phyloP scores from a whole-genome alignment of 2,113 vertebrate genomes.

The Sinocyclocheilus rhinocerous region DNA sequence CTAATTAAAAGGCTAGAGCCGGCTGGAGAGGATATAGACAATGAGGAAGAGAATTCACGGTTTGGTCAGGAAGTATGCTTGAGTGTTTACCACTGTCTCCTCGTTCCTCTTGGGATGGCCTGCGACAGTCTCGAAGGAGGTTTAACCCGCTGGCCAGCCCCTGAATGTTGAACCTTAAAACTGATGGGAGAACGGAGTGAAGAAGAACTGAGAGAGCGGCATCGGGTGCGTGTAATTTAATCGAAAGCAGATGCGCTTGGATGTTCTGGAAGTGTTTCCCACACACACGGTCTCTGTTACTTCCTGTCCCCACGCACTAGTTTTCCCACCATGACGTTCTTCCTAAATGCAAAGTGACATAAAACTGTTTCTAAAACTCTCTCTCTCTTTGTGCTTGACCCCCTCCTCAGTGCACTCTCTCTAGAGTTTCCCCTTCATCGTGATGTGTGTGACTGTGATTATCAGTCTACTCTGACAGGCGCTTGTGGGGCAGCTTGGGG shows the following conservation, averaged over 20 bases:
- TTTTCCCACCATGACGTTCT: not conserved
- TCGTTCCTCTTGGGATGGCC: not conserved
- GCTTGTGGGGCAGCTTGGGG: slow-evolving; percentile 35
- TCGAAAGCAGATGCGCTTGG: slow-evolving; percentile 20
- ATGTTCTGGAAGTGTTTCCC: slow-evolving; percentile 11
- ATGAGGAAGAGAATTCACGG: not conserved
- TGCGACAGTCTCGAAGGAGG: not conserved
- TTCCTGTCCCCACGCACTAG: not conserved
- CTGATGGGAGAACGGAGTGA: not conserved
- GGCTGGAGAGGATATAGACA: slow-evolving; percentile 16
- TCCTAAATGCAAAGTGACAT: not conserved
- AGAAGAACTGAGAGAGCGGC: not conserved
- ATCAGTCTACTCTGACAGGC: slow-evolving; percentile 23
- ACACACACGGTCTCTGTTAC: not conserved
- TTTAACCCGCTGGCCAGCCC: not conserved
- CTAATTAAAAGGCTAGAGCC: not conserved
- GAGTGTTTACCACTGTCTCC: slow-evolving; percentile 5
- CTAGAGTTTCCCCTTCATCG: not conserved
- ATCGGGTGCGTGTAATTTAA: not conserved
- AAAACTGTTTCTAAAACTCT: not conserved
- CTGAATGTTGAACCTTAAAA: not conserved
- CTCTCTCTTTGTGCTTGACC: not conserved
- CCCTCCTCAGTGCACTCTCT: not conserved
- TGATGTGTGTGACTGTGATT: slow-evolving; percentile 36
- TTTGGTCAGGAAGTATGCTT: slow-evolving; percentile 24